phyloP scores from a whole-genome alignment of 64 coral and sea anemone genomes.

The Pachyseris speciosa region DNA sequence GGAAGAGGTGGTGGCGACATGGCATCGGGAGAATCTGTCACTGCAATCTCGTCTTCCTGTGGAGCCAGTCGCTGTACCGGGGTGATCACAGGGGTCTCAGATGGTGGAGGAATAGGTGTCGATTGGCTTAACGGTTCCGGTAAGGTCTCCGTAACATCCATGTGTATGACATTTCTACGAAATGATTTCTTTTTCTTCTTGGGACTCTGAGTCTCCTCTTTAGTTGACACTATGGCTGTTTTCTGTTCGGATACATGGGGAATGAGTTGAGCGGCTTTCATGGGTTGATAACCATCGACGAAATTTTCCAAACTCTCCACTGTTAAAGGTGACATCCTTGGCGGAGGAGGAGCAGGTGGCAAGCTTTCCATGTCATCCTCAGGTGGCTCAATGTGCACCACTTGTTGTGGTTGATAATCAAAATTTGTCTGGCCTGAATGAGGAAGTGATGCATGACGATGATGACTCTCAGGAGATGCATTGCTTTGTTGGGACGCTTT shows the following conservation, averaged over 20 bases:
- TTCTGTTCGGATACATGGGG: background rate
- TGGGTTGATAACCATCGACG: constrained; percentile 21
- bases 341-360: constrained; percentile 77
- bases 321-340: constrained; percentile 32
- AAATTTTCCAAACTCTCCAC: constrained; percentile 19
- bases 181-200: constrained; percentile 34
- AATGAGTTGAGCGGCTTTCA: background rate
- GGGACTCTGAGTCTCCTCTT: background rate
- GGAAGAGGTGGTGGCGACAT: constrained; percentile 54
- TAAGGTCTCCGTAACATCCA: background rate
- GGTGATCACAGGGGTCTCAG: background rate
- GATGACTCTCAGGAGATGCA: background rate
- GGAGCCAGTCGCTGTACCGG: background rate
- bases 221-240: background rate
- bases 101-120: background rate
- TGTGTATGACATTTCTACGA: background rate
- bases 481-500: background rate
- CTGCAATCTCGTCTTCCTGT: background rate
- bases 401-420: background rate
- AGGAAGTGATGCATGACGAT: background rate
- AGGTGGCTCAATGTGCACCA: background rate
- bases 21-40: constrained; percentile 22
- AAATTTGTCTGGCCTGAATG: background rate
- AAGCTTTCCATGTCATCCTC: constrained; percentile 78
- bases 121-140: background rate